A percentile compares a stretch with the other conserved stretches of the same genome.
Conservation (phyloP, 2,888 invertebrate species). For the Thumatha senex region DNA sequence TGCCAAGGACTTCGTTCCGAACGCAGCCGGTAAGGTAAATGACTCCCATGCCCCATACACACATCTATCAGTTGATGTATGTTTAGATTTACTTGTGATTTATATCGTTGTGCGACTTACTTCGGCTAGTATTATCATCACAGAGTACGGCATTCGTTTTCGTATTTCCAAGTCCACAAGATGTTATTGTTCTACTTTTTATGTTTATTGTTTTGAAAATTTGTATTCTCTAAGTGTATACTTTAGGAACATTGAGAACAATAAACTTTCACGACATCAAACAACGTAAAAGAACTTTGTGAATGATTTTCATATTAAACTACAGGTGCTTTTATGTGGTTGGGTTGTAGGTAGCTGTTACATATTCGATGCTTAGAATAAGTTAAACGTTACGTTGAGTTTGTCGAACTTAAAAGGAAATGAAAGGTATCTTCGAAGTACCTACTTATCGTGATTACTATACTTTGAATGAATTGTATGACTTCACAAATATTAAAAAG, state of each 20-base stretch:
- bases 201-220: conserved; percentile 35
- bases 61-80: conserved; percentile 29
- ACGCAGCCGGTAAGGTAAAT: conserved; percentile 69
- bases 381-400: background rate
- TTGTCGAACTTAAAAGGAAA: background rate
- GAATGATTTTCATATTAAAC: conserved; percentile 18
- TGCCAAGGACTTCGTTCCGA: conserved; percentile 71
- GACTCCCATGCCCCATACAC: conserved; percentile 49
- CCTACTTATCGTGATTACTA: background rate
- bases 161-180: conserved; percentile 30
- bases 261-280: conserved; percentile 34
- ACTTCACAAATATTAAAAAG: too few species aligned
- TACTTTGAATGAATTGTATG: too few species aligned
- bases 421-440: background rate
- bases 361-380: conserved; percentile 7
- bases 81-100: conserved; percentile 22
- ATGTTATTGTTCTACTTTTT: conserved; percentile 39
- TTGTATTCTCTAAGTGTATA: conserved; percentile 21
- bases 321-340: conserved; percentile 5
- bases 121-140: conserved; percentile 21
- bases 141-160: conserved; percentile 19
- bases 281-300: conserved; percentile 23
- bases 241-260: conserved; percentile 23
- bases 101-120: conserved; percentile 17
- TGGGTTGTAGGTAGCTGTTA: conserved; percentile 3